These are phyloP conservation scores for Acromyrmex echinatior DNA, from an alignment of 1,140 invertebrate species.

Conservation along the genomic window DNA sequence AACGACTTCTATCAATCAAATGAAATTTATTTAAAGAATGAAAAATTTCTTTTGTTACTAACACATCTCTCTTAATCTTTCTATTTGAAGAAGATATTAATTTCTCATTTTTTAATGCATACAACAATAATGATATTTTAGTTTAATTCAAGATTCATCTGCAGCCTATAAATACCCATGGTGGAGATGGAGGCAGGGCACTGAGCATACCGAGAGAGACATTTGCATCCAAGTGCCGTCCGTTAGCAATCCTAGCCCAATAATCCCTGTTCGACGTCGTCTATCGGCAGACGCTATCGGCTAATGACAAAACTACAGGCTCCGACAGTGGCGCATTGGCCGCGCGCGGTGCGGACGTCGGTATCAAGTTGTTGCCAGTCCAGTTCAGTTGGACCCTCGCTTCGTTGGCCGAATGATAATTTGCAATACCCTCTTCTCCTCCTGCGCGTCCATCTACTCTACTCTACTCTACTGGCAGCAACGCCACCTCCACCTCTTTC, in stretches of 20 bases:
- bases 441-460: constrained; percentile 49
- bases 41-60: background rate
- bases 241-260: constrained; percentile 84
- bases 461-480: constrained; percentile 51
- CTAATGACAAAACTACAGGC: constrained; percentile 87
- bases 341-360: constrained; percentile 71
- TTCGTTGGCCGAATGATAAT: constrained; percentile 85
- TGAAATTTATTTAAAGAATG: background rate
- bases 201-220: constrained; percentile 61
- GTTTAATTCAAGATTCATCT: background rate
- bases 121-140: constrained; percentile 22
- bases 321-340: constrained; percentile 76
- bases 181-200: constrained; percentile 27
- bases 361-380: constrained; percentile 86
- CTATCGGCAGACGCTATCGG: constrained; percentile 85
- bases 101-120: background rate
- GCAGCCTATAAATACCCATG: constrained; percentile 33
- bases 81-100: background rate
- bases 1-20: background rate
- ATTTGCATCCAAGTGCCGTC: constrained; percentile 83
- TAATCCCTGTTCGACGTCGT: constrained; percentile 84
- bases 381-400: constrained; percentile 82
- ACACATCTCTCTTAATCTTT: background rate
- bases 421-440: constrained; percentile 79
- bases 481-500: constrained; percentile 62